Evolutionary conservation across 2,113 vertebrate genomes (phyloP), one percentile per base, ranked within the genome.

Genomic region (Malurus melanocephalus): DNA sequence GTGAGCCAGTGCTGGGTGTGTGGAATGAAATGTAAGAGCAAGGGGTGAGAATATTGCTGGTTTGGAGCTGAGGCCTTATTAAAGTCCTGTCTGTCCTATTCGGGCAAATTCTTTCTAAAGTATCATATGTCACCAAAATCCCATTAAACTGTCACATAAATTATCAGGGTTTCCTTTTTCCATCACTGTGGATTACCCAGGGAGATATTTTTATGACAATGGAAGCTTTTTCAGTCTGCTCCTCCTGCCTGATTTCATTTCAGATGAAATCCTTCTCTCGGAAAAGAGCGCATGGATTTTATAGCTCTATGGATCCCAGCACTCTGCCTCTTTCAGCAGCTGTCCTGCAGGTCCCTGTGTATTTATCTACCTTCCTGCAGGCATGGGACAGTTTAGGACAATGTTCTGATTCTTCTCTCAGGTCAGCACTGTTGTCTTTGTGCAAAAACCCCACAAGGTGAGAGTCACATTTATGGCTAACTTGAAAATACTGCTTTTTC

Each of bases 61-160:
- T 93, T 93, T 20, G 68, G 68, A 96, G 88, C 85, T 40, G 57
- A 90, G 94, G 67, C 65, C 93, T 94, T 94, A 84, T 94, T 96
- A 94, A 96, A 91, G 92, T 90, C 93, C 94, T 95, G 93, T 88
- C 96, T 95, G 91, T 95, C 93, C 94, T 91, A 88, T 85, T 96
- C 93, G 93, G 93, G 93, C 77, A 92, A 95, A 95, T 94, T 94
- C 80, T 94, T 95, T 92, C 94, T 95, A 95, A 96, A 96, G 96
- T 96, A 96, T 87, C 71, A 2, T 93, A 60, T 96, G 96, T 97
- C 95, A 96, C 83, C 71, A 89, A 95, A 97, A 95, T 87, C 91
- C 94, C 90, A 96, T 97, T 97, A 96, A 96, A 96, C 95, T 96
- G 96, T 96, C 96, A 96, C 93, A 96, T 96, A 96, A 96, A 97